Conservation (phyloP, 2,888 invertebrate genomes). For the Perithous albicinctus region DNA sequence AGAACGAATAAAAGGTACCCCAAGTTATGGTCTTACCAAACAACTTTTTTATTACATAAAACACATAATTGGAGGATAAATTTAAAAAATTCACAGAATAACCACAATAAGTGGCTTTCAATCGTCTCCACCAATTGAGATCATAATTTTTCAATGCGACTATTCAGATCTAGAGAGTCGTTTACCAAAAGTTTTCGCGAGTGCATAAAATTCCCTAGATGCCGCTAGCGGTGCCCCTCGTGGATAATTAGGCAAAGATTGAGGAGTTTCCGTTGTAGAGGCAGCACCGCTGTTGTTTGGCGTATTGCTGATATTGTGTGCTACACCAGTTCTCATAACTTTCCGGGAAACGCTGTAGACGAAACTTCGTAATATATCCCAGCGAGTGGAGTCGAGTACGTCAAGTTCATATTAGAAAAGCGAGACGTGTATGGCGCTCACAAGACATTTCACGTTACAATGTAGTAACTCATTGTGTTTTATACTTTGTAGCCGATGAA, state of each 20-base stretch:
- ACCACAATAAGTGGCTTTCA: neutral
- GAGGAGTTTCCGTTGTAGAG: constrained; percentile 1
- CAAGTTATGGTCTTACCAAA: too few relatives aligned
- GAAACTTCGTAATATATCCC: constrained; percentile 36
- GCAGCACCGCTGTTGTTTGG: constrained; percentile 13
- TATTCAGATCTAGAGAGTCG: neutral
- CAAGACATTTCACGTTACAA: constrained; percentile 11
- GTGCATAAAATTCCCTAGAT: neutral
- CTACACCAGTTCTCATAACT: constrained; percentile 9
- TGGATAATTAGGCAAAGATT: constrained; percentile 9
- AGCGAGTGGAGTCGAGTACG: neutral
- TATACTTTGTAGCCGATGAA: neutral
- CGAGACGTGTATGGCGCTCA: neutral
- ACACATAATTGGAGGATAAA: too few relatives aligned
- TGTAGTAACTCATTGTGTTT: constrained; percentile 19
- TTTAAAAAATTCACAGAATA: too few relatives aligned
- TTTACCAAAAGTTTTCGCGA: neutral
- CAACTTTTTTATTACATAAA: too few relatives aligned
- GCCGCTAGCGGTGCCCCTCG: neutral
- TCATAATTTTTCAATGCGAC: neutral
- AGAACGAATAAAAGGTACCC: too few relatives aligned
- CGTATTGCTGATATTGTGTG: constrained; percentile 3
- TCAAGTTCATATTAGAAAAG: constrained; percentile 34
- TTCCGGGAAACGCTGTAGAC: neutral
- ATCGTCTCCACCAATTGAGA: neutral